These are phyloP conservation scores for Celastrina argiolus DNA, from an alignment of 2,888 invertebrate genomes.

Conservation along the genomic window DNA sequence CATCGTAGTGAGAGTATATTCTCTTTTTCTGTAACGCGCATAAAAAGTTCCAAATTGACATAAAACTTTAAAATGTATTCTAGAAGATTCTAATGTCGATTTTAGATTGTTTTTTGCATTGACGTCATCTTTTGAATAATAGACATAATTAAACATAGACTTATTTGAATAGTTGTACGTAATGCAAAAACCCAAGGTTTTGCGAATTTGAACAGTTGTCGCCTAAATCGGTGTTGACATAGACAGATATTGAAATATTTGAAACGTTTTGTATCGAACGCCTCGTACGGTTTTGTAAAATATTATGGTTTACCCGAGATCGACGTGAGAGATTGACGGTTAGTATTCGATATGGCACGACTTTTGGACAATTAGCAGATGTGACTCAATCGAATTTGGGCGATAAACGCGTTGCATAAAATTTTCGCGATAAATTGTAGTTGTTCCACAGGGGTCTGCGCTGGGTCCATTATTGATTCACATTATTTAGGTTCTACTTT, in stretches of 20 bases:
- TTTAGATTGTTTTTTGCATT: background rate
- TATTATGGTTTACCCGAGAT: slow-evolving; percentile 7
- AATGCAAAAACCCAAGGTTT: slow-evolving; percentile 28
- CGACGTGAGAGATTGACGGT: slow-evolving; percentile 3
- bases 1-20: too few relatives aligned
- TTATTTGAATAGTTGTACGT: background rate
- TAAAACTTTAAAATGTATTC: too few relatives aligned
- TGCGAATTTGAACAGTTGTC: slow-evolving; percentile 32
- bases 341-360: slow-evolving; percentile 6
- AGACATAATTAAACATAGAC: background rate
- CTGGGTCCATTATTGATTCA: background rate
- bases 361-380: slow-evolving; percentile 6
- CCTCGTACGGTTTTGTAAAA: background rate
- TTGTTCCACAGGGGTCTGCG: background rate
- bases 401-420: background rate
- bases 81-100: background rate
- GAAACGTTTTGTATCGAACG: background rate
- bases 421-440: background rate
- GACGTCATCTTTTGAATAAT: background rate
- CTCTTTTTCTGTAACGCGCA: too few relatives aligned
- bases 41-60: too few relatives aligned
- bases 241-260: background rate
- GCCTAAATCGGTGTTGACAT: slow-evolving; percentile 14
- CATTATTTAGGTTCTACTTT: too few relatives aligned
- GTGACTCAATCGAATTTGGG: background rate